Evolutionary conservation across 2,113 vertebrate genomes (phyloP).

Genomic region (Cryptotis parvus): DNA sequence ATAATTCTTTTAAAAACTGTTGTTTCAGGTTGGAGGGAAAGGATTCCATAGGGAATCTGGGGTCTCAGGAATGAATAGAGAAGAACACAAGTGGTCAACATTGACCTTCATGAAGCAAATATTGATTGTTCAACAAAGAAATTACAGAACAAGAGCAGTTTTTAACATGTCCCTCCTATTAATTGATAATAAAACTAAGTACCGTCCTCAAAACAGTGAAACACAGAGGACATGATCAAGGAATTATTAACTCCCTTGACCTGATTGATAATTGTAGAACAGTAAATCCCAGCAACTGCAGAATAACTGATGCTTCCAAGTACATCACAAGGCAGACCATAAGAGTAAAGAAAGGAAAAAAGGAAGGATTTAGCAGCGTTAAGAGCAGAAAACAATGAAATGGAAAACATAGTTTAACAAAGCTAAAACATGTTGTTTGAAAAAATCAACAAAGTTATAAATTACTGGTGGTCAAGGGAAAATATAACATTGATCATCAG

Average conservation of each 20-base stretch:
- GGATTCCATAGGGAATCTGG: background rate
- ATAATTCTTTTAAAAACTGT: background rate
- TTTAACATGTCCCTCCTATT: background rate
- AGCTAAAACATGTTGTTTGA: constrained; percentile 23
- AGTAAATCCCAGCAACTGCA: background rate
- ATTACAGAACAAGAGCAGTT: background rate
- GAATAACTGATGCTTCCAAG: no score
- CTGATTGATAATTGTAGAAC: background rate
- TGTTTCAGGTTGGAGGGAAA: background rate
- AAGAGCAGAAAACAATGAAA: constrained; percentile 14
- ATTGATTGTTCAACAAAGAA: background rate
- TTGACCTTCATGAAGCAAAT: background rate
- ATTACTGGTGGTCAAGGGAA: background rate
- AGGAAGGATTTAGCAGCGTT: background rate
- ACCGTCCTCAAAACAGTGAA: background rate
- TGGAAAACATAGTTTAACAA: background rate
- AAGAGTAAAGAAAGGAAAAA: background rate
- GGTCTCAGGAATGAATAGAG: background rate
- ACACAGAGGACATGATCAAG: background rate
- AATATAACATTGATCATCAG: background rate
- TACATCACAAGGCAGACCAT: no score
- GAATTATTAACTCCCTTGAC: background rate
- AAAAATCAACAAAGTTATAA: background rate
- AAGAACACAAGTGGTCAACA: background rate
- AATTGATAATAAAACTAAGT: background rate